Percentiles rank a stretch among this genome's conserved stretches.
These are phyloP conservation scores for Hassar affinis DNA, from an alignment of 2,113 vertebrate species.

Conservation along the genomic window DNA sequence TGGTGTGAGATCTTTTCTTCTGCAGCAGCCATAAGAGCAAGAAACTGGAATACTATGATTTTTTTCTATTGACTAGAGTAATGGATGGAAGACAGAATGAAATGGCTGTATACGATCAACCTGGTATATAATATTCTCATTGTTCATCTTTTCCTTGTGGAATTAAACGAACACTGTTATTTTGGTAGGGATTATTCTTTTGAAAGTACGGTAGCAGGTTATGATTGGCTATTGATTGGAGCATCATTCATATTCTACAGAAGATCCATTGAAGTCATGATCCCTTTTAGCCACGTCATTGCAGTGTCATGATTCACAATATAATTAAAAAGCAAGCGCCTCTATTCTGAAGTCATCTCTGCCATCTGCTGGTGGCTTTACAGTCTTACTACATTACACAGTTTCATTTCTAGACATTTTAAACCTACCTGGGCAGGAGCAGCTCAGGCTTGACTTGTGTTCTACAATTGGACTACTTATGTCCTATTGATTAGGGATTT, in stretches of 20 bases:
- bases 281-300: neutral
- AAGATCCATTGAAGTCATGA: constrained; percentile 8
- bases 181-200: neutral
- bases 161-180: neutral
- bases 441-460: too few relatives aligned
- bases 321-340: neutral
- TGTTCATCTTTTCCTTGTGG: neutral
- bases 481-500: neutral
- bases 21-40: neutral
- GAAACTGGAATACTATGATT: neutral
- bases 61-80: constrained; percentile 1
- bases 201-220: neutral
- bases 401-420: neutral
- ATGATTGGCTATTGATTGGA: neutral
- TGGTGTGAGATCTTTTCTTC: neutral
- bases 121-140: neutral
- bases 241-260: neutral
- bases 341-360: neutral
- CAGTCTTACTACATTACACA: too few relatives aligned
- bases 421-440: neutral
- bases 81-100: neutral
- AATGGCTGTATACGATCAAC: neutral
- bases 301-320: neutral
- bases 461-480: too few relatives aligned
- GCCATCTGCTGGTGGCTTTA: constrained; percentile 33